Evolutionary conservation across 2,888 invertebrate genomes (phyloP).

Genomic region (Eupeodes latifasciatus): DNA sequence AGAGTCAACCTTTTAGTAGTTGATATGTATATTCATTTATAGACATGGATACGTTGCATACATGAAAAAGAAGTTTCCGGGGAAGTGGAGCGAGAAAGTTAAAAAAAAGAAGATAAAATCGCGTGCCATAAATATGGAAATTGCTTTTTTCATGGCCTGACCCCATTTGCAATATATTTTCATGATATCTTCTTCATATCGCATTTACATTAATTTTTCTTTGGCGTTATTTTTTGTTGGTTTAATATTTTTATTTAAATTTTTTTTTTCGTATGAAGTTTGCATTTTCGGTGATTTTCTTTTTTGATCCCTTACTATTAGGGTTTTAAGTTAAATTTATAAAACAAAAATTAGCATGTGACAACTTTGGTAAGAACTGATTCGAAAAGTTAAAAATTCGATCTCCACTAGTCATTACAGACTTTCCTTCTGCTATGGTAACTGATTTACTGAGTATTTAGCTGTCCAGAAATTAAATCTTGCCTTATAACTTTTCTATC

Average conservation of each 20-base stretch:
- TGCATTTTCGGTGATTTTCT: not conserved
- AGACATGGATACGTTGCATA: not conserved
- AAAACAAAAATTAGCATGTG: no score
- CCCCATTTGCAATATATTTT: constrained; percentile 76
- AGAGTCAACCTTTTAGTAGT: constrained; percentile 24
- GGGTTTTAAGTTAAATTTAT: no score
- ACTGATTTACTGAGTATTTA: no score
- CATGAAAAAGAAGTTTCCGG: not conserved
- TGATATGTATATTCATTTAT: no score
- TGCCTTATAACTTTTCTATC: no score
- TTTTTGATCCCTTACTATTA: not conserved
- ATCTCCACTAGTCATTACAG: no score
- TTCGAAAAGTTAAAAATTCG: no score
- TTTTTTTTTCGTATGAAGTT: not conserved
- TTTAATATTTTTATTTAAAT: constrained; percentile 38
- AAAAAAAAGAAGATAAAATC: constrained; percentile 58
- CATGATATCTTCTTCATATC: constrained; percentile 76
- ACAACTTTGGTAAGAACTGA: no score
- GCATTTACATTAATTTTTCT: constrained; percentile 74
- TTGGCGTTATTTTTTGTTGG: constrained; percentile 43
- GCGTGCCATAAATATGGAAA: constrained; percentile 76
- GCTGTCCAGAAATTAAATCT: no score
- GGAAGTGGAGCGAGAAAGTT: constrained; percentile 38
- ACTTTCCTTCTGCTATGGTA: no score
- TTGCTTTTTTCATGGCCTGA: constrained; percentile 74